phyloP scores from a whole-genome alignment of 1,140 invertebrate genomes.

The Chionoecetes opilio region DNA sequence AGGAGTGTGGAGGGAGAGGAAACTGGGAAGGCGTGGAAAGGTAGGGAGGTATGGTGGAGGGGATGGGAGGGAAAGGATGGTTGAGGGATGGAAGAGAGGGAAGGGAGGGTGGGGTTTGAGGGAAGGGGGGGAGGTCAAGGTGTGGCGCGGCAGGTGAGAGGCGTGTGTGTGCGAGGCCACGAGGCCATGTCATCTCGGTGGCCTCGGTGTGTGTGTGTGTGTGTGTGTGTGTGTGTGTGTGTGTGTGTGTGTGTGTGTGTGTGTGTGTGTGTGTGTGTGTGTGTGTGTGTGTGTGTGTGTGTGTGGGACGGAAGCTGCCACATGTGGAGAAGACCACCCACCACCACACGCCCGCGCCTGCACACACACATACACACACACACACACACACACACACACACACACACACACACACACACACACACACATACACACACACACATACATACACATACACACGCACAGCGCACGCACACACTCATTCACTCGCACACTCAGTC shows the following conservation, averaged over 20 bases:
- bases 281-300: no score
- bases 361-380: constrained; percentile 18
- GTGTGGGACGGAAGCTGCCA: background rate
- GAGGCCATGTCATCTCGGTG: no score
- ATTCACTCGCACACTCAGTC: no score
- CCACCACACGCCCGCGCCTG: background rate
- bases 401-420: background rate
- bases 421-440: constrained; percentile 9
- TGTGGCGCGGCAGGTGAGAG: constrained; percentile 12
- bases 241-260: no score
- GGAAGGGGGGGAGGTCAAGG: background rate
- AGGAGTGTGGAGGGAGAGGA: background rate
- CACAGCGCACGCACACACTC: no score
- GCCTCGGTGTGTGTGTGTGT: no score
- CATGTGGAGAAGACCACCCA: background rate
- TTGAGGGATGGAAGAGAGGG: background rate
- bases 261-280: no score
- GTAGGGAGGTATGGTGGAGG: background rate
- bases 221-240: no score
- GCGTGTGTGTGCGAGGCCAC: no score
- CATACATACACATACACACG: background rate
- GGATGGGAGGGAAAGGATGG: background rate
- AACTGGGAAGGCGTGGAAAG: background rate
- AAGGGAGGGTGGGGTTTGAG: background rate
- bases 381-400: constrained; percentile 24